Conservation (phyloP, 2,888 invertebrate genomes). For the Mechanitis mazaeus region DNA sequence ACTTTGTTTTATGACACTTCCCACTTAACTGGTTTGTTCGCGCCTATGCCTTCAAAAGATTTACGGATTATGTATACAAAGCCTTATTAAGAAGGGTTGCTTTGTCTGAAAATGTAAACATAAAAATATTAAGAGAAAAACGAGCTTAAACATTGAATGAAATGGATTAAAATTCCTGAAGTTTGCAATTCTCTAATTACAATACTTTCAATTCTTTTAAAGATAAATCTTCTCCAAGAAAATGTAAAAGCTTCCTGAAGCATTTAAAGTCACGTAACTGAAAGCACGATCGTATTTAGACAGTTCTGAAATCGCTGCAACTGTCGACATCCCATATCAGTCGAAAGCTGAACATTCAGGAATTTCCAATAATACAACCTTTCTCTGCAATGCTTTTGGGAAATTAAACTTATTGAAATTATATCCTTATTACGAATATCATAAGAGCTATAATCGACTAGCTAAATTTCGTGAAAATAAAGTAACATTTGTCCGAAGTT, state of each 20-base stretch:
- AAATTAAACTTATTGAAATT: slow-evolving; percentile 5
- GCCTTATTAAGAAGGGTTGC: not conserved
- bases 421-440: slow-evolving; percentile 22
- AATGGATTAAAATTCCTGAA: too few species aligned
- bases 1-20: slow-evolving; percentile 72
- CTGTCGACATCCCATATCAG: slow-evolving; percentile 63
- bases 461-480: slow-evolving; percentile 25
- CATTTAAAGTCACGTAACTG: slow-evolving; percentile 35
- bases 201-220: not conserved
- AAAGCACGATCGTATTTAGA: slow-evolving; percentile 48
- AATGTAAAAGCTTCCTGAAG: not conserved
- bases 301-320: slow-evolving; percentile 61
- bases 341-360: slow-evolving; percentile 61
- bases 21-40: slow-evolving; percentile 48
- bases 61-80: slow-evolving; percentile 14
- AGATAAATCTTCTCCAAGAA: not conserved
- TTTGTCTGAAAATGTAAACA: not conserved
- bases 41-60: slow-evolving; percentile 18
- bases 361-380: slow-evolving; percentile 70
- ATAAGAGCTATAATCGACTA: slow-evolving; percentile 36
- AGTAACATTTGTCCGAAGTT: slow-evolving; percentile 42
- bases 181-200: too few species aligned
- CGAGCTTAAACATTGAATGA: too few species aligned
- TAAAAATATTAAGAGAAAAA: too few species aligned
- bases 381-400: slow-evolving; percentile 18